Conservation (phyloP, 1,140 invertebrate genomes). For the Zaprionus capensis region DNA sequence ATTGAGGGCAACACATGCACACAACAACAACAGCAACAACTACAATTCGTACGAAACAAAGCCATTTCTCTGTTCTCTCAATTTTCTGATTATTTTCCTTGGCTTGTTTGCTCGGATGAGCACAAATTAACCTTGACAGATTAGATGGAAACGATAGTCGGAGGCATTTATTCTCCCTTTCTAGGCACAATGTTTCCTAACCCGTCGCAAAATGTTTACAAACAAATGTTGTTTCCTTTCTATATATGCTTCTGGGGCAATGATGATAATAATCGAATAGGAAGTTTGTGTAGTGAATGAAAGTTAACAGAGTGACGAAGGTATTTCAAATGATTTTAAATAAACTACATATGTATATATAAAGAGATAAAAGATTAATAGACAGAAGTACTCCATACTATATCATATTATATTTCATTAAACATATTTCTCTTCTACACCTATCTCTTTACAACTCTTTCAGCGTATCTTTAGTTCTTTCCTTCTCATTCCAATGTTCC, state of each 20-base stretch:
- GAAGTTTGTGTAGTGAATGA: not conserved
- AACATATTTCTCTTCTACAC: no score
- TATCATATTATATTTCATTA: no score
- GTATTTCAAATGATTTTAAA: not conserved
- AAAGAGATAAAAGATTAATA: no score
- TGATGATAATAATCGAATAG: not conserved
- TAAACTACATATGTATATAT: no score
- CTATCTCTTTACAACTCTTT: no score
- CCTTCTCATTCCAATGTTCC: not conserved
- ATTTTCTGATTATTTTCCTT: slow-evolving; percentile 43
- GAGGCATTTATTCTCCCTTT: not conserved
- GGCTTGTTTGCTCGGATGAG: slow-evolving; percentile 41
- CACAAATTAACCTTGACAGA: slow-evolving; percentile 69
- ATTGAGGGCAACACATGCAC: not conserved
- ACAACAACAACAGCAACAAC: not conserved
- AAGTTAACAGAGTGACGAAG: not conserved
- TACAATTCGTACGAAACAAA: slow-evolving; percentile 13
- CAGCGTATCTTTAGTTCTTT: not conserved
- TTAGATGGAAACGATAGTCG: slow-evolving; percentile 49
- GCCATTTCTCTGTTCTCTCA: slow-evolving; percentile 18
- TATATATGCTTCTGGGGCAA: not conserved
- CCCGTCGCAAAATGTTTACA: slow-evolving; percentile 47
- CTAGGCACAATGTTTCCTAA: slow-evolving; percentile 27
- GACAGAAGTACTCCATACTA: no score
- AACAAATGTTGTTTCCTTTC: slow-evolving; percentile 25